Percentiles rank a stretch among this genome's conserved stretches.
Evolutionary conservation across 2,113 vertebrate species (phyloP).

Genomic region (Larimichthys crocea): DNA sequence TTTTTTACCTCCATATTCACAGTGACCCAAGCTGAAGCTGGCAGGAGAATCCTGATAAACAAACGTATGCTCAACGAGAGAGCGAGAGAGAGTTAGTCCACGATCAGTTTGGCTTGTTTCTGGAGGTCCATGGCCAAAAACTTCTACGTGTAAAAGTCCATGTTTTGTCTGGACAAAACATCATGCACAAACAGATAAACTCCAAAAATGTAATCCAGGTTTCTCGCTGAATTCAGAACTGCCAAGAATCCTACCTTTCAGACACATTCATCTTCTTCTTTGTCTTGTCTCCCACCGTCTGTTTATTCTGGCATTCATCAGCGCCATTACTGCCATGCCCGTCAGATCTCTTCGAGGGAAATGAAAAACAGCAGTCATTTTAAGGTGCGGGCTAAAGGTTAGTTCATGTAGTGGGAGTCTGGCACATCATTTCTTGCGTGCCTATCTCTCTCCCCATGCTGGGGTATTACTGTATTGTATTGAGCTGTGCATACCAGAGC

Average conservation of each 20-base stretch:
- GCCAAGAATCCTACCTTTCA: slow-evolving; percentile 73
- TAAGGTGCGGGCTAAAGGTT: slow-evolving; percentile 80
- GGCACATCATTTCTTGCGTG: slow-evolving; percentile 48
- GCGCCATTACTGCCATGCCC: slow-evolving; percentile 76
- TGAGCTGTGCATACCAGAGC: slow-evolving; percentile 29
- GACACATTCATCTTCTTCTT: slow-evolving; percentile 81
- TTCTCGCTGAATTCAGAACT: slow-evolving; percentile 64
- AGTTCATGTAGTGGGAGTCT: slow-evolving; percentile 71
- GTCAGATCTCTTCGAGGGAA: slow-evolving; percentile 76
- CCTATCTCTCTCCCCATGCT: slow-evolving; percentile 35
- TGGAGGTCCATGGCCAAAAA: slow-evolving; percentile 26
- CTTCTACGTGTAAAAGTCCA: slow-evolving; percentile 1
- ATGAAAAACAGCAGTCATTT: slow-evolving; percentile 83
- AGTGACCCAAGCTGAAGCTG: slow-evolving; percentile 12
- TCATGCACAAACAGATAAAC: slow-evolving; percentile 31
- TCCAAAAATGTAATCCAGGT: slow-evolving; percentile 72
- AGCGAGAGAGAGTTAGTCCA: not conserved
- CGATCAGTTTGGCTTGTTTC: slow-evolving; percentile 17
- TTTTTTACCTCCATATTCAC: not conserved
- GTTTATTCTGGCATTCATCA: slow-evolving; percentile 84
- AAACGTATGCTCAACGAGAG: slow-evolving; percentile 5
- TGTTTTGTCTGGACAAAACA: slow-evolving; percentile 31
- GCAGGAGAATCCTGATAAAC: slow-evolving; percentile 22
- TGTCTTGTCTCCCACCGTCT: slow-evolving; percentile 80
- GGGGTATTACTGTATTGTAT: slow-evolving; percentile 33